Evolutionary conservation across 2,113 vertebrate species (phyloP).

Genomic region (Platysteira castanea): DNA sequence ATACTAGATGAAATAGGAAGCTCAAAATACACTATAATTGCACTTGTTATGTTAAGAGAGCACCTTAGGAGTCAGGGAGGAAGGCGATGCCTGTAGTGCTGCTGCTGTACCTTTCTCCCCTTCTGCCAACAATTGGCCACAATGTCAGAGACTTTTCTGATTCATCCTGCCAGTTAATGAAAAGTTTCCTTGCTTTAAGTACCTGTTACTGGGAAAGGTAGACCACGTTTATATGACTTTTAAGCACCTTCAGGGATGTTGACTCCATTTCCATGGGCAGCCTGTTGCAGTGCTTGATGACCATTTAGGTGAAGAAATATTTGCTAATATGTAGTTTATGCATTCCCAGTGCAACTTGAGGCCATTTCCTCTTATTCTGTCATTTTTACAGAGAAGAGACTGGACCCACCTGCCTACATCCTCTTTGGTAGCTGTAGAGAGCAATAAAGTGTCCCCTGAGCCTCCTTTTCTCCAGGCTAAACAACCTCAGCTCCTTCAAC

Average conservation of each 20-base stretch:
- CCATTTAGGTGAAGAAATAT: neutral
- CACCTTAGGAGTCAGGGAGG: neutral
- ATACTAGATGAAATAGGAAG: neutral
- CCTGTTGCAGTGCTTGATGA: neutral
- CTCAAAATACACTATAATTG: neutral
- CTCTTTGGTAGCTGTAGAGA: neutral
- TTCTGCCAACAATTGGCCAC: neutral
- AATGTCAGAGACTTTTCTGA: neutral
- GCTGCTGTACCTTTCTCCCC: neutral
- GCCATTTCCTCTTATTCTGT: neutral
- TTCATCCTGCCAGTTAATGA: neutral
- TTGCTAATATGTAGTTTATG: neutral
- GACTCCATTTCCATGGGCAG: neutral
- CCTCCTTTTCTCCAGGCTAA: neutral
- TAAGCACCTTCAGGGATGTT: neutral
- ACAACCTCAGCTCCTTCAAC: neutral
- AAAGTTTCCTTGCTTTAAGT: neutral
- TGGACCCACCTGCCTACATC: fast-evolving
- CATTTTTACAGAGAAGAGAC: neutral
- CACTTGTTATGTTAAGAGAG: neutral
- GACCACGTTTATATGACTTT: neutral
- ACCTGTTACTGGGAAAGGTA: neutral
- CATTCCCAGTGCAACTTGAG: neutral
- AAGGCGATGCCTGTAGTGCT: neutral
- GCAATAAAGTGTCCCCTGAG: too few species aligned